phyloP scores from a whole-genome alignment of 2,888 invertebrate species.

The Ischnus inquisitorius region DNA sequence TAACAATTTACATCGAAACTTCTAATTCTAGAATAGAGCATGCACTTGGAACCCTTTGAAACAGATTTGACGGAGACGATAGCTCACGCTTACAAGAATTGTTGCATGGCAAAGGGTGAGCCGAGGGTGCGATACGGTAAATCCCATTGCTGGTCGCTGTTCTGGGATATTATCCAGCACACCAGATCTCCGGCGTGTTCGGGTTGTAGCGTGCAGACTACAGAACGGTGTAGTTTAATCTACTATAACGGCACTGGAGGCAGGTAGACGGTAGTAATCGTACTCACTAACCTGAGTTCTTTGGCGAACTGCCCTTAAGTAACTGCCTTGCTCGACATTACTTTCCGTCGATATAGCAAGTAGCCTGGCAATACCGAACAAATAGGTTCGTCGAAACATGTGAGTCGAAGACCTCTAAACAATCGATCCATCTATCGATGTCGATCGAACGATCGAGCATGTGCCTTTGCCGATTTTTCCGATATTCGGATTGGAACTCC shows the following conservation, averaged over 20 bases:
- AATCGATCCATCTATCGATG: not conserved
- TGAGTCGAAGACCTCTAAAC: not conserved
- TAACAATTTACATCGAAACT: too few relatives aligned
- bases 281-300: not conserved
- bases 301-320: constrained; percentile 55
- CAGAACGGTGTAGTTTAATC: not conserved
- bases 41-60: not conserved
- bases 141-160: constrained; percentile 48
- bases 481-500: constrained; percentile 84
- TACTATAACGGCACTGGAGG: not conserved
- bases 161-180: constrained; percentile 62
- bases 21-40: too few relatives aligned
- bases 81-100: constrained; percentile 31
- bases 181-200: constrained; percentile 57
- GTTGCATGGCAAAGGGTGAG: too few relatives aligned
- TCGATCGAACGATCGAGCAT: not conserved
- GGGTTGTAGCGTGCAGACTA: not conserved
- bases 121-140: constrained; percentile 47
- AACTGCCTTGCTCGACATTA: constrained; percentile 70
- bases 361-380: too few relatives aligned
- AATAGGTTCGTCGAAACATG: not conserved
- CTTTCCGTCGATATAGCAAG: constrained; percentile 25
- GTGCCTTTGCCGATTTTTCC: constrained; percentile 71
- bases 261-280: not conserved
- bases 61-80: constrained; percentile 14